Evolutionary conservation across 1,140 invertebrate genomes (phyloP).

Genomic region (Camponotus floridanus): DNA sequence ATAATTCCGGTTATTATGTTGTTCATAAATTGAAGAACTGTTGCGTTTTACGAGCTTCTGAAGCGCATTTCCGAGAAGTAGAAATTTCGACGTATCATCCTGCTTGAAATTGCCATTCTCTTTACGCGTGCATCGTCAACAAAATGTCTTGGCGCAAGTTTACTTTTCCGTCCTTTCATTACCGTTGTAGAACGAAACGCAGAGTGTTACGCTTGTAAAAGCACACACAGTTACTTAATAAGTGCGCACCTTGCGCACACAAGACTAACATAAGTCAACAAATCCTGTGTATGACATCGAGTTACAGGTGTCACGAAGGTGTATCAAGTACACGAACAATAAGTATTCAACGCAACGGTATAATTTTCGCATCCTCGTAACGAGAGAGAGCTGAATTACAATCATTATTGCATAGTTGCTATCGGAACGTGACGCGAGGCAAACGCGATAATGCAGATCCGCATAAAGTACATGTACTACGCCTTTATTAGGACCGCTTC

Average conservation of each 20-base stretch:
- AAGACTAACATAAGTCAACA: conserved; percentile 43
- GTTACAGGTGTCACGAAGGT: conserved; percentile 49
- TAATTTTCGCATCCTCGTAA: conserved; percentile 21
- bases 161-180: conserved; percentile 51
- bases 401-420: conserved; percentile 26
- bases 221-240: conserved; percentile 43
- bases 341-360: conserved; percentile 17
- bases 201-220: conserved; percentile 2
- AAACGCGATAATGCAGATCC: background rate
- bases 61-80: background rate
- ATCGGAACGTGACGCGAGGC: background rate
- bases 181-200: background rate
- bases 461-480: background rate
- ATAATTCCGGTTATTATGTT: conserved; percentile 39
- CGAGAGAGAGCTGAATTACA: conserved; percentile 26
- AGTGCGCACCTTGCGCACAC: conserved; percentile 13
- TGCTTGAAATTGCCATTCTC: background rate
- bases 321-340: conserved; percentile 14
- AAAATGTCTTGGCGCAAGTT: conserved; percentile 42
- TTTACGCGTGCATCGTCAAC: conserved; percentile 36
- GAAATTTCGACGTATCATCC: conserved; percentile 5
- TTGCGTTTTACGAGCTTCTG: background rate
- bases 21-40: conserved; percentile 18
- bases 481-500: conserved; percentile 35
- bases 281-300: conserved; percentile 18